Conservation (phyloP, 2,888 invertebrate genomes). For the Machimus rusticus region DNA sequence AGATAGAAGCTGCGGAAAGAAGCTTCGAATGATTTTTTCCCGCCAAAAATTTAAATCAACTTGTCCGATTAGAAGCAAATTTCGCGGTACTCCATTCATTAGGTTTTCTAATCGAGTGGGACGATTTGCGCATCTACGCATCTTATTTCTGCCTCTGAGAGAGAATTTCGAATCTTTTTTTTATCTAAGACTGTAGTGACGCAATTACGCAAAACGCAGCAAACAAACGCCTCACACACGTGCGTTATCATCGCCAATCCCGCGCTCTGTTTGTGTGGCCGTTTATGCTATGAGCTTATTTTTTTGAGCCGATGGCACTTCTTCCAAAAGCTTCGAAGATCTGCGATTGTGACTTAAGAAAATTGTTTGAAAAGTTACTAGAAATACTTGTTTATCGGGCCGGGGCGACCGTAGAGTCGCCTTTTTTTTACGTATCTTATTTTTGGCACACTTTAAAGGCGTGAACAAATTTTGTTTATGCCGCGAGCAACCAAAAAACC, state of each 20-base stretch:
- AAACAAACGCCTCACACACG: not conserved
- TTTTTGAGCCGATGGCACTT: not conserved
- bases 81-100: not conserved
- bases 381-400: not conserved
- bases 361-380: not conserved
- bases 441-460: conserved; percentile 14
- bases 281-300: not conserved
- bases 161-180: not conserved
- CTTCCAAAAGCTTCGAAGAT: not conserved
- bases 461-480: conserved; percentile 14
- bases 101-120: not conserved
- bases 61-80: not conserved
- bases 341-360: not conserved
- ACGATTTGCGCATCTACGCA: not conserved
- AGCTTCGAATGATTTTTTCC: not conserved
- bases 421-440: not conserved
- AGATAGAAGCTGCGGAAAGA: not conserved
- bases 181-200: not conserved
- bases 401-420: not conserved
- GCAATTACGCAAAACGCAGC: not conserved
- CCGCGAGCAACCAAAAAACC: not conserved
- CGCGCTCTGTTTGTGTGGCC: not conserved
- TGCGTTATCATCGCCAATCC: not conserved
- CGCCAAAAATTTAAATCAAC: not conserved
- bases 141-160: not conserved